These are phyloP conservation scores for Pontoporia blainvillei DNA, from an alignment of 2,113 vertebrate species.

Conservation along the genomic window DNA sequence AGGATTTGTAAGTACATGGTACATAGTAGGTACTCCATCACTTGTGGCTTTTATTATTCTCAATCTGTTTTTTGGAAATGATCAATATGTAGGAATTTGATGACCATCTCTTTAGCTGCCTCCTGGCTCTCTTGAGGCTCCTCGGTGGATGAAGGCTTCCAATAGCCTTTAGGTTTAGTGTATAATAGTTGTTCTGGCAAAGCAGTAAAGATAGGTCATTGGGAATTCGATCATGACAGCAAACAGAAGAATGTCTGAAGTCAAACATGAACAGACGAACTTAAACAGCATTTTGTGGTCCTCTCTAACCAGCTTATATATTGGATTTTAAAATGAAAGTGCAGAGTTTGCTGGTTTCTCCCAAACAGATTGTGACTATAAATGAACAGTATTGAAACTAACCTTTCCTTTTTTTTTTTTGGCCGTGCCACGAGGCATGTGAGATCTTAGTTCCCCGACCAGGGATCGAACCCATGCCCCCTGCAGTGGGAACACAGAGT, in stretches of 20 bases:
- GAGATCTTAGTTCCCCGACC: not conserved
- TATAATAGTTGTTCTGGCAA: not conserved
- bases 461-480: not conserved
- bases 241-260: not conserved
- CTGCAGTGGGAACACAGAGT: not conserved
- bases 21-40: not conserved
- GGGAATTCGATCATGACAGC: not conserved
- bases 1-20: not conserved
- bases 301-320: not conserved
- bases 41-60: not conserved
- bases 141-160: not conserved
- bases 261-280: not conserved
- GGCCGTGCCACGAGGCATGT: not conserved
- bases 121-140: not conserved
- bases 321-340: slow-evolving; percentile 1
- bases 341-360: not conserved
- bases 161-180: not conserved
- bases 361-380: not conserved
- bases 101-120: not conserved
- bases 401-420: not conserved
- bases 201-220: not conserved
- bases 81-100: not conserved
- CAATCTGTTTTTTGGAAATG: not conserved
- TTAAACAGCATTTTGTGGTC: not conserved
- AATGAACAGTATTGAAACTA: slow-evolving; percentile 25